These are phyloP conservation scores for Graptemys geographica DNA, from an alignment of 2,797 vertebrate genomes.

Conservation along the genomic window DNA sequence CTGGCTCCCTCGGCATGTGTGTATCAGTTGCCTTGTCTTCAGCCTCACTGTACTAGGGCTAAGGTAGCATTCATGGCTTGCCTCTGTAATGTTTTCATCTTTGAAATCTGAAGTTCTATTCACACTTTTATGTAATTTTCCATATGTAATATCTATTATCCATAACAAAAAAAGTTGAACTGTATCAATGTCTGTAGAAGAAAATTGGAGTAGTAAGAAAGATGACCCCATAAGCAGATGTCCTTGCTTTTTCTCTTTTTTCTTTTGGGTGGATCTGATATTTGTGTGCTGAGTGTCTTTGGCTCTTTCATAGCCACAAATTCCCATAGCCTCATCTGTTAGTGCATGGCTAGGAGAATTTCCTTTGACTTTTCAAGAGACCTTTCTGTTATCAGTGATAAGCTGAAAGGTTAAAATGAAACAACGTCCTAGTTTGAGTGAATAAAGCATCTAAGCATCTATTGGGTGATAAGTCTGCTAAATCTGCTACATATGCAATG, in stretches of 20 bases:
- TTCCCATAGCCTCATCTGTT: neutral
- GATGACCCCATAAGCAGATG: neutral
- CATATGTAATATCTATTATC: neutral
- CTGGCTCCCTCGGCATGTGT: neutral
- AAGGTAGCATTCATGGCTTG: neutral
- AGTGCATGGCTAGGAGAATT: neutral
- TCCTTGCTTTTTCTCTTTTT: neutral
- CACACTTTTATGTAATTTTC: neutral
- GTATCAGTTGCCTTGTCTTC: neutral
- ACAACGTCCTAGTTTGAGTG: neutral
- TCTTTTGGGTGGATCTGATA: neutral
- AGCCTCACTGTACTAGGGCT: neutral
- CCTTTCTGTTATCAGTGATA: neutral
- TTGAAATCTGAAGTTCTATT: neutral
- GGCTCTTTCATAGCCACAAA: neutral
- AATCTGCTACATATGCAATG: neutral
- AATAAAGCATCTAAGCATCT: neutral
- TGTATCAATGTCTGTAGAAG: neutral
- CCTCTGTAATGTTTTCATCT: neutral
- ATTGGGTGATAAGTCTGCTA: neutral
- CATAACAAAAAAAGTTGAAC: neutral
- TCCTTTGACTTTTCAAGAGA: neutral
- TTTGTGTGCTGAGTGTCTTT: neutral
- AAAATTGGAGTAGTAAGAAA: neutral
- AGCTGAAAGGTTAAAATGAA: neutral